These are phyloP conservation scores for Grantiella picta DNA, from an alignment of 2,113 vertebrate species.

Conservation along the genomic window DNA sequence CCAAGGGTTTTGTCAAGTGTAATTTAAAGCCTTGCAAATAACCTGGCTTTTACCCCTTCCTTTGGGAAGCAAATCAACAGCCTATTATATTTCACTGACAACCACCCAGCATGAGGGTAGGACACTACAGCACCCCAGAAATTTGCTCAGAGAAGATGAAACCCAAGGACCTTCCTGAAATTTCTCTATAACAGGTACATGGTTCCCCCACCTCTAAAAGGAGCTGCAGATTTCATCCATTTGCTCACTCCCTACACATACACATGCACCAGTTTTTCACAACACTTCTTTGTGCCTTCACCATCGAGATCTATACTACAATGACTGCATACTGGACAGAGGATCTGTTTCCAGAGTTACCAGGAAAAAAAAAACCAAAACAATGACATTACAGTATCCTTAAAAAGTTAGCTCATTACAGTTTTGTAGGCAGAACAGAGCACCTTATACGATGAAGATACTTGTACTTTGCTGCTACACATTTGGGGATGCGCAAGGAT, in stretches of 20 bases:
- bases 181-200: not conserved
- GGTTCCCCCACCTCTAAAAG: not conserved
- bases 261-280: not conserved
- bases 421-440: not conserved
- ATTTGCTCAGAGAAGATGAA: not conserved
- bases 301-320: fast-evolving
- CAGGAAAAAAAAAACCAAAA: not conserved
- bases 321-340: not conserved
- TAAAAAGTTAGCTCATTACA: not conserved
- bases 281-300: not conserved
- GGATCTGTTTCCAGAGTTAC: not conserved
- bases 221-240: not conserved
- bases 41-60: constrained; percentile 9
- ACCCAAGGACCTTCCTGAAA: not conserved
- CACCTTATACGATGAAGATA: not conserved
- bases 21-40: constrained; percentile 40
- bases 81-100: not conserved
- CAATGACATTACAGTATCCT: not conserved
- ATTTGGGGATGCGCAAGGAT: not conserved
- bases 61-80: not conserved
- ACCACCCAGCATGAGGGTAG: not conserved
- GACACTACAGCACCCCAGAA: not conserved
- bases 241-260: not conserved
- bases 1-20: constrained; percentile 32
- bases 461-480: not conserved